These are phyloP conservation scores for Orthonevra nobilis DNA, from an alignment of 2,888 invertebrate species.

Conservation along the genomic window DNA sequence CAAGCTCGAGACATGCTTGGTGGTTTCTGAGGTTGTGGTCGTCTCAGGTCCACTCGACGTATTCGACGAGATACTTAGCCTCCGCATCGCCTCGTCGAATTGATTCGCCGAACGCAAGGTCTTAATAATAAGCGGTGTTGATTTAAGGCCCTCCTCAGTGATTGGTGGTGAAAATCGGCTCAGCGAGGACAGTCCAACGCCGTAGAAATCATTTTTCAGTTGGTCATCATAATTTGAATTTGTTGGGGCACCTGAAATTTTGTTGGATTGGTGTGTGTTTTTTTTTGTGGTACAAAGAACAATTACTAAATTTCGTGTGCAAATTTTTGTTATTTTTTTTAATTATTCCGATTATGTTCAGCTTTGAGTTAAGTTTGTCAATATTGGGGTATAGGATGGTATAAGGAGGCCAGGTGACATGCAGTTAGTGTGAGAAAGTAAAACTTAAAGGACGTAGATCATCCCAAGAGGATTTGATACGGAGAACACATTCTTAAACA, in stretches of 20 bases:
- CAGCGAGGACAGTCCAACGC: constrained; percentile 35
- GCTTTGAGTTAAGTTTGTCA: constrained; percentile 41
- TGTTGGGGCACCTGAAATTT: constrained; percentile 60
- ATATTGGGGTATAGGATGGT: constrained; percentile 15
- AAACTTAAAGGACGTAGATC: constrained; percentile 61
- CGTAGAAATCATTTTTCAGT: constrained; percentile 62
- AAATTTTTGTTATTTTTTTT: constrained; percentile 32
- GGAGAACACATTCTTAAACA: constrained; percentile 34
- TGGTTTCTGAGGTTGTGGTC: constrained; percentile 64
- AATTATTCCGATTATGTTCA: constrained; percentile 38
- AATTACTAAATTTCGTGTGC: constrained; percentile 42
- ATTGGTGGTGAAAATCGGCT: constrained; percentile 41
- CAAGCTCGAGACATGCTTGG: constrained; percentile 54
- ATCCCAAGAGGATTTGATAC: constrained; percentile 42
- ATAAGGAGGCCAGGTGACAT: constrained; percentile 24
- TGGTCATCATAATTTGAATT: constrained; percentile 56
- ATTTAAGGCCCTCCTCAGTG: constrained; percentile 78
- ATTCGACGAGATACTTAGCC: constrained; percentile 77
- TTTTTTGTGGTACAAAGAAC: constrained; percentile 48
- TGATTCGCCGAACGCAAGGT: constrained; percentile 79
- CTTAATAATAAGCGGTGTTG: constrained; percentile 79
- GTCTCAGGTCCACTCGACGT: constrained; percentile 76
- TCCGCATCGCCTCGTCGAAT: constrained; percentile 80
- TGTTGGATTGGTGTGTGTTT: constrained; percentile 63
- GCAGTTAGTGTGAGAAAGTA: constrained; percentile 43